Evolutionary conservation across 2,888 invertebrate species (phyloP).

Genomic region (Synergus umbraculus): DNA sequence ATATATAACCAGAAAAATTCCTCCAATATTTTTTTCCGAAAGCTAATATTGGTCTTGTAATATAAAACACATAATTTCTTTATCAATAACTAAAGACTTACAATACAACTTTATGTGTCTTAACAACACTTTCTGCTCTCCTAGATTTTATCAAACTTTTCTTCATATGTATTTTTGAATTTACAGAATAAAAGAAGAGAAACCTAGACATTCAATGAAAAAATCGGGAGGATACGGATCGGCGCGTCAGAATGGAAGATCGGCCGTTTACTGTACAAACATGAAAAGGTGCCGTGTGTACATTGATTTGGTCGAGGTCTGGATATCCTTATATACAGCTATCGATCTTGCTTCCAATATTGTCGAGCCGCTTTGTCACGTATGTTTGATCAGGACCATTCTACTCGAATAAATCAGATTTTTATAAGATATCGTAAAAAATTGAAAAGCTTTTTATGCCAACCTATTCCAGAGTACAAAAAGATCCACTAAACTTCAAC

Average conservation of each 20-base stretch:
- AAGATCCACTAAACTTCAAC: background rate
- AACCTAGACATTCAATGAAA: background rate
- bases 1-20: slow-evolving; percentile 25
- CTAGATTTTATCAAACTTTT: too few species aligned
- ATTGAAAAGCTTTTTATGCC: background rate
- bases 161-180: too few species aligned
- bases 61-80: background rate
- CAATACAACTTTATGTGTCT: too few species aligned
- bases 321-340: slow-evolving; percentile 48
- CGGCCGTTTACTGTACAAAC: slow-evolving; percentile 67
- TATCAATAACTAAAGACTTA: background rate
- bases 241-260: slow-evolving; percentile 60
- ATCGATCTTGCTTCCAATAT: slow-evolving; percentile 65
- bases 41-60: background rate
- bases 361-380: slow-evolving; percentile 68
- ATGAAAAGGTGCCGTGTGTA: slow-evolving; percentile 68
- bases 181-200: too few species aligned
- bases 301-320: slow-evolving; percentile 61
- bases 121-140: too few species aligned
- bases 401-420: slow-evolving; percentile 46
- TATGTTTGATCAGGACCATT: slow-evolving; percentile 64
- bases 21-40: background rate
- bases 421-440: slow-evolving; percentile 14
- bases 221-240: slow-evolving; percentile 54
- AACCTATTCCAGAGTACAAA: background rate